Evolutionary conservation across 2,797 vertebrate genomes (phyloP).

Genomic region (Enteromius argenteus): DNA sequence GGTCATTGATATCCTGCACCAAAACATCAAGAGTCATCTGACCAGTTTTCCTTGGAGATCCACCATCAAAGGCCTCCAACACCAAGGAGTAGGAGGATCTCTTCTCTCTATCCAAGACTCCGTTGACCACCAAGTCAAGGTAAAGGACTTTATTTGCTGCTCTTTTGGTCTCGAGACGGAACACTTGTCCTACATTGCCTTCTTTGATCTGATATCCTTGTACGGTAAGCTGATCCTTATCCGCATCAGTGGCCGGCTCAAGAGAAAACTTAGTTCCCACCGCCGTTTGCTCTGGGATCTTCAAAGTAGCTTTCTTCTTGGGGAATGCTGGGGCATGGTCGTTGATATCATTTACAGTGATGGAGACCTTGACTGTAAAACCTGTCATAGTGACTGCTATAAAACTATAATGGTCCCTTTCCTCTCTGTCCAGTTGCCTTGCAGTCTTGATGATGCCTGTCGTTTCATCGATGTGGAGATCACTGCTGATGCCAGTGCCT

Average conservation of each 20-base stretch:
- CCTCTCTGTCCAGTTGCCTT: conserved; percentile 88
- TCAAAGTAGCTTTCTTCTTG: conserved; percentile 79
- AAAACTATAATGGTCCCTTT: conserved; percentile 91
- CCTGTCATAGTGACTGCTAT: conserved; percentile 95
- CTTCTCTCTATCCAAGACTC: conserved; percentile 89
- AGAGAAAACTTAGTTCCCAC: conserved; percentile 90
- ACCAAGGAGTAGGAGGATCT: conserved; percentile 84
- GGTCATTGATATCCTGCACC: conserved; percentile 94
- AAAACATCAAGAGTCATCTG: conserved; percentile 88
- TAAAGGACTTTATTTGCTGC: conserved; percentile 86
- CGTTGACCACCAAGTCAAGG: conserved; percentile 89
- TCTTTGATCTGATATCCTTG: conserved; percentile 92
- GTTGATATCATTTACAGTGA: conserved; percentile 94
- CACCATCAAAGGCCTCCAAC: conserved; percentile 92
- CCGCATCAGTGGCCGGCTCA: conserved; percentile 91
- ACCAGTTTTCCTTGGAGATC: conserved; percentile 86
- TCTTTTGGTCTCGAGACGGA: conserved; percentile 88
- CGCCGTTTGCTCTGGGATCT: conserved; percentile 92
- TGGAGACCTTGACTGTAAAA: conserved; percentile 88
- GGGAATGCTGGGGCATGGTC: conserved; percentile 91
- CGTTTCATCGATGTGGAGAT: conserved; percentile 91
- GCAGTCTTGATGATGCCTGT: conserved; percentile 94
- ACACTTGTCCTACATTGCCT: conserved; percentile 89
- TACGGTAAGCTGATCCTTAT: conserved; percentile 87
- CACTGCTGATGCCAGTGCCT: conserved; percentile 87